phyloP scores from a whole-genome alignment of 2,113 vertebrate species.

The Cyphomyrus discorhynchus region DNA sequence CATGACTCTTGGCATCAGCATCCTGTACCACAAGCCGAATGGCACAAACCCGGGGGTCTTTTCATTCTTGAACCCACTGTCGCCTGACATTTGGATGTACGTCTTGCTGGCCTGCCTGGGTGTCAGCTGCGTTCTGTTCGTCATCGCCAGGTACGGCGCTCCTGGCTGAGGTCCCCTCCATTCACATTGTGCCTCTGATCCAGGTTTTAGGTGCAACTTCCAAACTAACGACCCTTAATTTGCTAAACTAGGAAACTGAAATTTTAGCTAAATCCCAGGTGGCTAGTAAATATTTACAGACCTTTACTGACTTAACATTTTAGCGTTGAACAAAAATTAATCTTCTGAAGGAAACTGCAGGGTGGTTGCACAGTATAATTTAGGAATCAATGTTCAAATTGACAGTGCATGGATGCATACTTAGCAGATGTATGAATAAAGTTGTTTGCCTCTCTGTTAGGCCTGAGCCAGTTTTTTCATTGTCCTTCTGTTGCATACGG shows the following conservation, averaged over 20 bases:
- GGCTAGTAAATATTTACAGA: neutral
- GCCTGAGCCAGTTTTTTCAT: constrained; percentile 1
- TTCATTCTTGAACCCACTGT: constrained; percentile 92
- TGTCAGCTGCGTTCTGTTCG: constrained; percentile 96
- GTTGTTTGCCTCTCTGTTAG: neutral
- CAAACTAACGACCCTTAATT: neutral
- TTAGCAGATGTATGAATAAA: neutral
- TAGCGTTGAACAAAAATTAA: neutral
- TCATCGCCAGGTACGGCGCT: constrained; percentile 84
- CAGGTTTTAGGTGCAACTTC: neutral
- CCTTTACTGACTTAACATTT: neutral
- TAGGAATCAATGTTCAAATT: neutral
- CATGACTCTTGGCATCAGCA: constrained; percentile 96
- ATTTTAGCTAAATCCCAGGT: neutral
- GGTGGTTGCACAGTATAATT: neutral
- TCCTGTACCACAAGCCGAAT: constrained; percentile 93
- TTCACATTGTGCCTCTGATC: neutral
- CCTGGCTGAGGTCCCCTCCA: neutral
- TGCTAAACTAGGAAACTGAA: neutral
- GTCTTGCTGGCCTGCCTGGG: constrained; percentile 92
- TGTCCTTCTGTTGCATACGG: neutral
- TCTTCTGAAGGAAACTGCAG: neutral
- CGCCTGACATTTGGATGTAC: constrained; percentile 98
- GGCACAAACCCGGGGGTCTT: constrained; percentile 95
- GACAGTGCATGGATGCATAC: neutral